Conservation (phyloP, 2,113 vertebrate species). For the Marmota monax region DNA sequence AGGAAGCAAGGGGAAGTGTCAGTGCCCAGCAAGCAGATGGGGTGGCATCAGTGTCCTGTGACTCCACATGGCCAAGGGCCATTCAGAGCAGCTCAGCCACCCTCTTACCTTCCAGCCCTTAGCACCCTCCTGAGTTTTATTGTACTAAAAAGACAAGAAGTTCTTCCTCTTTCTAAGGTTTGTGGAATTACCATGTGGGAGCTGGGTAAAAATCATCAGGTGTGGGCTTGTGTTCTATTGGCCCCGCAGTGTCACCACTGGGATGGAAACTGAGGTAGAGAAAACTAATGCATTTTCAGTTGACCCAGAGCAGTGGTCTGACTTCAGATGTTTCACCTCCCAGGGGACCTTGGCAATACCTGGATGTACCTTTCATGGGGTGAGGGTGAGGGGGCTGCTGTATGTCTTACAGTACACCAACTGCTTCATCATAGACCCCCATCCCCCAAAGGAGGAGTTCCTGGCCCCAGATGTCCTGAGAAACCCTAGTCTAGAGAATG, state of each 20-base stretch:
- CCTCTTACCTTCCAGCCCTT: too few species aligned
- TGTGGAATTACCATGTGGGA: background rate
- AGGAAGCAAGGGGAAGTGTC: background rate
- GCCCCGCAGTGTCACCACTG: background rate
- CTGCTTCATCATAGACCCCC: accelerated
- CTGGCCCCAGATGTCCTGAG: too few species aligned
- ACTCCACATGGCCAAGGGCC: background rate
- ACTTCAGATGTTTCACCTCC: background rate
- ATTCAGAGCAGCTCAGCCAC: background rate
- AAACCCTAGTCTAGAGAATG: too few species aligned
- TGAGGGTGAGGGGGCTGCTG: background rate
- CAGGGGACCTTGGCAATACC: background rate
- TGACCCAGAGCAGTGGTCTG: background rate
- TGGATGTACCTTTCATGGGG: background rate
- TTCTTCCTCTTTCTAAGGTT: background rate
- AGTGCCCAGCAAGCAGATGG: too few species aligned
- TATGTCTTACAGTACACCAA: too few species aligned
- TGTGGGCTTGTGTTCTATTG: background rate
- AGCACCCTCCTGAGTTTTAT: background rate
- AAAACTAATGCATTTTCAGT: background rate
- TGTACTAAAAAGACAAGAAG: background rate
- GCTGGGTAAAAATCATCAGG: too few species aligned
- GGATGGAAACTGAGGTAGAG: background rate
- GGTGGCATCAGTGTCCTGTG: accelerated
- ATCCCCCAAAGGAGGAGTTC: too few species aligned